Conservation (phyloP, 2,888 invertebrate species). For the Rhodophaea formosa region DNA sequence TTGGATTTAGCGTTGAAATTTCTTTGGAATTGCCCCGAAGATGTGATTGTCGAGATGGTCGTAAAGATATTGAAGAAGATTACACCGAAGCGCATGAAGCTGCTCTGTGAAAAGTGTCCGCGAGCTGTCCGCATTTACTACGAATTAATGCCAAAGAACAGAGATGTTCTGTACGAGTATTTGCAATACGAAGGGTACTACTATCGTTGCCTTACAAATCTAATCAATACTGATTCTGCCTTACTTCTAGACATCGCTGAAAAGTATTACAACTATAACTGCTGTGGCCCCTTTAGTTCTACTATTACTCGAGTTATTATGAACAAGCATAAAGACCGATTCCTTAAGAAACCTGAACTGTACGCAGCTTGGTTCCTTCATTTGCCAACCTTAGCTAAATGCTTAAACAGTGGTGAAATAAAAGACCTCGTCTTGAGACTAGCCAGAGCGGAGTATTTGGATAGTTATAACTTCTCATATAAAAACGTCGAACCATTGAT, state of each 20-base stretch:
- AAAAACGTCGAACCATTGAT: constrained; percentile 50
- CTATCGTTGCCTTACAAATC: constrained; percentile 40
- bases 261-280: constrained; percentile 38
- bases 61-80: constrained; percentile 41
- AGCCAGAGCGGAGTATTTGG: constrained; percentile 48
- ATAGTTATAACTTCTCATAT: constrained; percentile 42
- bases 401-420: constrained; percentile 44
- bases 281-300: constrained; percentile 33
- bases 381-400: constrained; percentile 42
- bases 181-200: constrained; percentile 33
- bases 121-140: constrained; percentile 46
- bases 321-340: constrained; percentile 42
- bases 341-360: constrained; percentile 47
- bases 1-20: constrained; percentile 47
- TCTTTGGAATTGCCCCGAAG: constrained; percentile 43
- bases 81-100: constrained; percentile 44
- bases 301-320: constrained; percentile 45
- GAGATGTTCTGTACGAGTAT: constrained; percentile 34
- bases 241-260: constrained; percentile 50
- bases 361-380: constrained; percentile 47
- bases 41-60: constrained; percentile 42
- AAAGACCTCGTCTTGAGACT: constrained; percentile 44
- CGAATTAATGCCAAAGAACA: constrained; percentile 38
- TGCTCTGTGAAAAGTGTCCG: constrained; percentile 49
- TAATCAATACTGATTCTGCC: constrained; percentile 45